These are phyloP conservation scores for Epizoanthus rinbou DNA, from an alignment of 92 coral and sea anemone genomes.

Conservation along the genomic window DNA sequence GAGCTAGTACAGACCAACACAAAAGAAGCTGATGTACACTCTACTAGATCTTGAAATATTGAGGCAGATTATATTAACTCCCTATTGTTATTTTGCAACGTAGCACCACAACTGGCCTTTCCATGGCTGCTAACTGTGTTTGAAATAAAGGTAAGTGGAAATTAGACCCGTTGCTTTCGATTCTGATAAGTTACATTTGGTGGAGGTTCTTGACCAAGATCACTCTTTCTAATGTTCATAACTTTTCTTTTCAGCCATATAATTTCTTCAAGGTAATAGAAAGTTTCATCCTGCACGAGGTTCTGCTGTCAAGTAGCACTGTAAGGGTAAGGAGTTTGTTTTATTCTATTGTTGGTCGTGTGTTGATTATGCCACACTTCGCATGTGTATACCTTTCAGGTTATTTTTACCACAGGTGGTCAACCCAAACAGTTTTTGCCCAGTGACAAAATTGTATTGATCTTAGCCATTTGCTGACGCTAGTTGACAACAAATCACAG, in stretches of 20 bases:
- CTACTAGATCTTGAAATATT: too few species aligned
- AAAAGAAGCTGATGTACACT: too few species aligned
- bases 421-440: too few species aligned
- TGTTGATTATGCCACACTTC: too few species aligned
- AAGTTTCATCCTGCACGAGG: conserved; percentile 64
- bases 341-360: background rate
- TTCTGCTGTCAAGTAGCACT: conserved; percentile 52
- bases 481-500: too few species aligned
- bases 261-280: conserved; percentile 68
- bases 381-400: too few species aligned
- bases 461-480: too few species aligned
- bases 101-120: conserved; percentile 29
- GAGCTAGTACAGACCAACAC: too few species aligned
- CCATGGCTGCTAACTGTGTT: conserved; percentile 43
- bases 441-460: too few species aligned
- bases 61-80: too few species aligned
- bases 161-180: background rate
- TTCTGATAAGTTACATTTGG: background rate
- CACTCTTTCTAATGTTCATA: background rate
- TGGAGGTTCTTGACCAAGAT: too few species aligned
- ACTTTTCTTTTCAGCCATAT: conserved; percentile 48
- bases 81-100: background rate
- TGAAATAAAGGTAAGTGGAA: conserved; percentile 3
- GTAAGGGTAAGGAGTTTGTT: conserved; percentile 40
- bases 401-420: too few species aligned